Evolutionary conservation across 2,888 invertebrate genomes (phyloP), one percentile per base, ranked within the genome.

Genomic region (Drosophila acutilabella): DNA sequence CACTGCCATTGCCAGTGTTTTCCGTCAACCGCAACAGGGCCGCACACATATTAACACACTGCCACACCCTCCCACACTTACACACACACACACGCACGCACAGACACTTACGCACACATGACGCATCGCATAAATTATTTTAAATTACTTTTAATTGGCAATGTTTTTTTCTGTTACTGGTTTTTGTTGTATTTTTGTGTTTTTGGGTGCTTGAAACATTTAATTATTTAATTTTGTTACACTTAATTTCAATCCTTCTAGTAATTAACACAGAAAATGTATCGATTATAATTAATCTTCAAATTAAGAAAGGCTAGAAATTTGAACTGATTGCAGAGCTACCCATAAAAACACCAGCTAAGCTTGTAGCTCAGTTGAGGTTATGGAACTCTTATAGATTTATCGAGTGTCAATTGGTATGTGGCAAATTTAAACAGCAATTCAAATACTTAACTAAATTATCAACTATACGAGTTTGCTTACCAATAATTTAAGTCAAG

Each of bases 81-180:
- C 26, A 58, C 52, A 48, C 59, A 50, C 69, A 58, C 75, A 41
- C 53, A 48, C 51, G 61, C 53, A 48, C 51, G 61, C 60, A 51
- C 59, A 54, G 60, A 73, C 65, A 60, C 62, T 58, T 20, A 53
- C 42, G 30, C 56, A 59, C 59, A 59, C 45, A 79, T 87, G 83
- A 83, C 83, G 80, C 85, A 87, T 73, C 68, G 82, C 78, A 85
- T 85, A 88, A 85, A 85, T 85, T 88, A 88, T 71, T 85, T 85
- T 85, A 83, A 85, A 85, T 85, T 88, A 83, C 72, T 86, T 86
- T 88, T 85, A 88, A 85, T 85, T 85, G 88, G 85, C 84, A 77
- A 88, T 71, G 79, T 60, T 68, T 76, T 44, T 62, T 13, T 16
- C 60, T 64, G 23, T 69, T 41, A 44, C 50, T 18, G 40, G 52